phyloP scores from a whole-genome alignment of 2,888 invertebrate species.

The Pogonocherus hispidulus region DNA sequence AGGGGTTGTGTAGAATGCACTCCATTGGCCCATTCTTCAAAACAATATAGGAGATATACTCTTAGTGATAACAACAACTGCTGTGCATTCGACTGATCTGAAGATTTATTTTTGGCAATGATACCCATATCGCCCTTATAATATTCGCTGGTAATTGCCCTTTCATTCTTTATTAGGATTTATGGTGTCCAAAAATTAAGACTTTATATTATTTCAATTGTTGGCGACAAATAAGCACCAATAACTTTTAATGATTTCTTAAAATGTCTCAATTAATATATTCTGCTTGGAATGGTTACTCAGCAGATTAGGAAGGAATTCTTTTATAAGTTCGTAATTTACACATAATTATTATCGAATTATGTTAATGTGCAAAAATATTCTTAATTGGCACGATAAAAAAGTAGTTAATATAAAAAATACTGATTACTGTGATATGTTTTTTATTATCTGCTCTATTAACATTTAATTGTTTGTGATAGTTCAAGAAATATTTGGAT shows the following conservation, averaged over 20 bases:
- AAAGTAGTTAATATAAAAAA: conserved; percentile 3
- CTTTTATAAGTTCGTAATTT: not conserved
- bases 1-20: conserved; percentile 22
- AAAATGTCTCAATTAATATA: conserved; percentile 4
- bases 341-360: not conserved
- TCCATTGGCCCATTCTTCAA: conserved; percentile 27
- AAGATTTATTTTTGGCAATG: conserved; percentile 28
- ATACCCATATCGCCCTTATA: conserved; percentile 33
- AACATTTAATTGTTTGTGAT: not conserved
- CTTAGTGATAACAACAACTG: conserved; percentile 25
- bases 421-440: not conserved
- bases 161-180: conserved; percentile 24
- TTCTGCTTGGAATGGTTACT: not conserved
- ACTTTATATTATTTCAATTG: conserved; percentile 2
- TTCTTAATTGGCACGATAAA: conserved; percentile 3
- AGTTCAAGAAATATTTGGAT: not conserved
- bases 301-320: not conserved
- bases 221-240: not conserved
- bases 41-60: conserved; percentile 26
- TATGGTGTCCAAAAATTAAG: conserved; percentile 12
- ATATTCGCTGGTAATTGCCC: conserved; percentile 21
- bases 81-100: not conserved
- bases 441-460: conserved; percentile 1
- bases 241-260: conserved; percentile 4
- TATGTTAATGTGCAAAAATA: conserved; percentile 9